These are phyloP conservation scores for Drosophila setifemur DNA, from an alignment of 1,140 invertebrate genomes.

Conservation along the genomic window DNA sequence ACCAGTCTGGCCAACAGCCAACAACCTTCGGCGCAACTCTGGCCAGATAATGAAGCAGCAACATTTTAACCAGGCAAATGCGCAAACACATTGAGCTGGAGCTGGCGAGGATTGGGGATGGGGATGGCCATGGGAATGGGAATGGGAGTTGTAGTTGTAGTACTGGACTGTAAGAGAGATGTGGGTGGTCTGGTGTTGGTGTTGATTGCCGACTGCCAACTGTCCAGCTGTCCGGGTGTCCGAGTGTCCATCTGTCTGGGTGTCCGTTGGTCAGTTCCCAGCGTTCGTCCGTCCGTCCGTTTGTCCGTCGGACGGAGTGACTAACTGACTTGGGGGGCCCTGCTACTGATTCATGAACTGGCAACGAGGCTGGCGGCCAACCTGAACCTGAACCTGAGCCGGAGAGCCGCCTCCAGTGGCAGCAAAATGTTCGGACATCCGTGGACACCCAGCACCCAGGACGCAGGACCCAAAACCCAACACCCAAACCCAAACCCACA, in stretches of 20 bases:
- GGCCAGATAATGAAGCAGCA: constrained; percentile 78
- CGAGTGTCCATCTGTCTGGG: constrained; percentile 7
- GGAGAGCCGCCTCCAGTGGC: constrained; percentile 14
- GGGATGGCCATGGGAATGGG: not conserved
- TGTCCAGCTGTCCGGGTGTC: constrained; percentile 28
- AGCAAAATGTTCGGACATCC: constrained; percentile 23
- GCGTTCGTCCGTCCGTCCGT: not conserved
- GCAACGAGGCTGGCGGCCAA: constrained; percentile 61
- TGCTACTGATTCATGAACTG: constrained; percentile 78
- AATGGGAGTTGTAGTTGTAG: too few relatives aligned
- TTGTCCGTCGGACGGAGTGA: constrained; percentile 28
- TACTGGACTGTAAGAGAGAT: too few relatives aligned
- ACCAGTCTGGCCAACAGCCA: constrained; percentile 7
- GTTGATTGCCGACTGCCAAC: constrained; percentile 61
- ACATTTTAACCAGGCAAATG: constrained; percentile 79
- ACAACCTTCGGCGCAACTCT: constrained; percentile 23
- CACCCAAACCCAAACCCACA: not conserved
- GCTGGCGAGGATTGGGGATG: not conserved
- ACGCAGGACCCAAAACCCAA: too few relatives aligned
- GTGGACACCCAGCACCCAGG: too few relatives aligned
- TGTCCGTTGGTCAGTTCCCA: not conserved
- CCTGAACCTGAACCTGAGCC: constrained; percentile 66
- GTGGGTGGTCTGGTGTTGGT: too few relatives aligned
- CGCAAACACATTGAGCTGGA: constrained; percentile 45
- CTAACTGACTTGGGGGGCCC: constrained; percentile 59